These are phyloP conservation scores for Idaea biselata DNA, from an alignment of 2,888 invertebrate genomes.

Conservation along the genomic window DNA sequence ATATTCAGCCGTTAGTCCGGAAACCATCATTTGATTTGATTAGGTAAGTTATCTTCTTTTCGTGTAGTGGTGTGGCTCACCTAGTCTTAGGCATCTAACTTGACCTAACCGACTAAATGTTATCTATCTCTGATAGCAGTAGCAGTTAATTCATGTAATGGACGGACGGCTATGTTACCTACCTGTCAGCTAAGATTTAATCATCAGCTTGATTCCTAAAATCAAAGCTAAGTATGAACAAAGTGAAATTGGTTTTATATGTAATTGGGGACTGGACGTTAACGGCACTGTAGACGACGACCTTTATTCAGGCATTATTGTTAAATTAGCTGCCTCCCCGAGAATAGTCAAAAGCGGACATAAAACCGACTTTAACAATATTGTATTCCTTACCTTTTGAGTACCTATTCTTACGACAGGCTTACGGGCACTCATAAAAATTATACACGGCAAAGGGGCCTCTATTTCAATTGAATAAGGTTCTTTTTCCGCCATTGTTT, in stretches of 20 bases:
- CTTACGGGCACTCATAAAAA: conserved; percentile 30
- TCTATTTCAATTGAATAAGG: conserved; percentile 22
- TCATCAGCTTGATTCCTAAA: no score
- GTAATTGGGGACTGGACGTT: not conserved
- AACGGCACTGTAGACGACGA: not conserved
- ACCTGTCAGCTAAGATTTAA: no score
- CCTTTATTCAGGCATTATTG: conserved; percentile 1
- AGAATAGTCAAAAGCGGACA: conserved; percentile 11
- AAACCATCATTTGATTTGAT: no score
- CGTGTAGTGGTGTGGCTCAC: no score
- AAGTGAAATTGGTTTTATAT: not conserved
- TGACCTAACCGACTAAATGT: no score
- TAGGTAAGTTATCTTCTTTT: no score
- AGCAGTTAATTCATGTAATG: no score
- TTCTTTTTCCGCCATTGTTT: conserved; percentile 17
- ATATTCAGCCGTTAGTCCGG: no score
- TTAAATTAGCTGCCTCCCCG: not conserved
- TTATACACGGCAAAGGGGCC: conserved; percentile 24
- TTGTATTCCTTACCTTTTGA: conserved; percentile 31
- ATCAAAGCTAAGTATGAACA: no score
- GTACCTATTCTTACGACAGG: conserved; percentile 32
- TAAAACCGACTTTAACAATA: conserved; percentile 27
- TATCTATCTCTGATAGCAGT: no score
- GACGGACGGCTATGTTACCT: no score
- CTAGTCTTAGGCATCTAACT: no score